A percentile compares a stretch with the other conserved stretches of the same genome.
Evolutionary conservation across 2,797 vertebrate genomes (phyloP).

Genomic region (Gobionotothen gibberifrons): DNA sequence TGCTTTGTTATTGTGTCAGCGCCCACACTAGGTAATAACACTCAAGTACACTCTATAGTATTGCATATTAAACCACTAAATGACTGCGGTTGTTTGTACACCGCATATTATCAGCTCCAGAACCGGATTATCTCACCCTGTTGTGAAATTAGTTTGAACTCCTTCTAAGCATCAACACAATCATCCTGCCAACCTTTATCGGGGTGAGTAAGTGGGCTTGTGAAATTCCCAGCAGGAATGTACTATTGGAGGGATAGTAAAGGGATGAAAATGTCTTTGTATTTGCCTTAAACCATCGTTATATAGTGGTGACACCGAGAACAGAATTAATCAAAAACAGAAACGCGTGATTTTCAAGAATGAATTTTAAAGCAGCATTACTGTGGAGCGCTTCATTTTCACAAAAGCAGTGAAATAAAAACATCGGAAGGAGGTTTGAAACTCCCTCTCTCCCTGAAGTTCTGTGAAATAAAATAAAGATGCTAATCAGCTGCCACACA

Average conservation of each 20-base stretch:
- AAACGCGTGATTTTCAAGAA: slow-evolving; percentile 1
- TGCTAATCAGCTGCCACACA: slow-evolving; percentile 8
- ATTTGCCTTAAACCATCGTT: slow-evolving; percentile 9
- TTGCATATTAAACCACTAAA: slow-evolving; percentile 17
- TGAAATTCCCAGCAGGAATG: slow-evolving; percentile 37
- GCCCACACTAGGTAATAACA: slow-evolving; percentile 19
- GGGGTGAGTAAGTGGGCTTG: slow-evolving; percentile 21
- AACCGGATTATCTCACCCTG: slow-evolving; percentile 26
- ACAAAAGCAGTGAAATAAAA: neutral
- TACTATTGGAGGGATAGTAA: slow-evolving; percentile 22
- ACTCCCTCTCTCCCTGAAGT: neutral
- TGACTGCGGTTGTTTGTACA: slow-evolving; percentile 19
- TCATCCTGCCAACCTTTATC: slow-evolving; percentile 28
- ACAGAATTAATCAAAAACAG: slow-evolving; percentile 20
- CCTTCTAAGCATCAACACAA: slow-evolving; percentile 5
- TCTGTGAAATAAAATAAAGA: slow-evolving; percentile 18
- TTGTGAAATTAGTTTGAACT: slow-evolving; percentile 25
- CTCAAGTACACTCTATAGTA: slow-evolving; percentile 17
- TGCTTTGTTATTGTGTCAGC: slow-evolving; percentile 25
- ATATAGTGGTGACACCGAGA: neutral
- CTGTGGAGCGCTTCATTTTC: neutral
- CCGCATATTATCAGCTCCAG: slow-evolving; percentile 14
- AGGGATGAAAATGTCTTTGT: slow-evolving; percentile 9
- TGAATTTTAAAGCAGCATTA: slow-evolving; percentile 13
- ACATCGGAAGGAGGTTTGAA: slow-evolving; percentile 15